Evolutionary conservation across 1,140 invertebrate species (phyloP), one percentile per base, ranked within the genome.

Genomic region (Protaetia brevitarsis): DNA sequence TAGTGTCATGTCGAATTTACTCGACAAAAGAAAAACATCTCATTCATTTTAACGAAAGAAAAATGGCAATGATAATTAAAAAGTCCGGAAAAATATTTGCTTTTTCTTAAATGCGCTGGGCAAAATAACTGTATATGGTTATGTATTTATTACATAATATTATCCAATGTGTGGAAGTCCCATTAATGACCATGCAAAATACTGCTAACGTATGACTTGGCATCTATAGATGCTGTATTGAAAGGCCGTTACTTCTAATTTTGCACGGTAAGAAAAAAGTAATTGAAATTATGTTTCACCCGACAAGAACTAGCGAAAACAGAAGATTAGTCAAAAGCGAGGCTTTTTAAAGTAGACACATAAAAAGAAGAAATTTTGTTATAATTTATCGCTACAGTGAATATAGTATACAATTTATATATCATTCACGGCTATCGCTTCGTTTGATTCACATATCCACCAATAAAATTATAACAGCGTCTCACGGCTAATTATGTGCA

Each of bases 221-320:
- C 41, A 26, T 19, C n/a, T 23, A 51, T 51, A 19, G 11, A 23
- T 51, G 3, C 41, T 23, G 21, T 23, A 23, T 21, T 19, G 16
- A 23, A 16, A 51, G 41, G 16, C 41, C n/a, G n/a, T n/a, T n/a
- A n/a, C n/a, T n/a, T n/a, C n/a, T 34, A 51, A 51, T 23, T 19
- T 51, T 23, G 19, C 26, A 21, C 19, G 3, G 1, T 23, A n/a
- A 51, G n/a, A 51, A 51, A 51, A 51, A 51, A 6, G 3, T 51
- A 51, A 51, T 51, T 51, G 41, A 51, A 51, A 19, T 51, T 51
- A 51, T 51, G 26, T 3, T n/a, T n/a, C n/a, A n/a, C n/a, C n/a
- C n/a, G n/a, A n/a, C n/a, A n/a, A n/a, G n/a, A n/a, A n/a, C n/a
- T n/a, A n/a, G n/a, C n/a, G n/a, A n/a, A n/a, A n/a, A n/a, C n/a